These are phyloP conservation scores for Phalloptychus januarius DNA, from an alignment of 2,797 vertebrate genomes.

Conservation along the genomic window DNA sequence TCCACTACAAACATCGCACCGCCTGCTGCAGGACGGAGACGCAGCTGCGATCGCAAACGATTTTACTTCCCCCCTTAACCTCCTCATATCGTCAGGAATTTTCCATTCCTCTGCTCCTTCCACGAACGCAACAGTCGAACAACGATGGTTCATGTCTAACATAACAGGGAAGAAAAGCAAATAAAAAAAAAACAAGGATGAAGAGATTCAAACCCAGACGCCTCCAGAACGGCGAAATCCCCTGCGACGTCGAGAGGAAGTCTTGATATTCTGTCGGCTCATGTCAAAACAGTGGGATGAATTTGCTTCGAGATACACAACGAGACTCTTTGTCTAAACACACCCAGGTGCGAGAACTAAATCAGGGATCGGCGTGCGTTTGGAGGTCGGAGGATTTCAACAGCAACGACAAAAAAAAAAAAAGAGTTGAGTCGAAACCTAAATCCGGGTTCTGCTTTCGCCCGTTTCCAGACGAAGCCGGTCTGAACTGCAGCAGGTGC, in stretches of 20 bases:
- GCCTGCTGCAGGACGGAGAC: constrained; percentile 16
- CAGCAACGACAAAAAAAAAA: not conserved
- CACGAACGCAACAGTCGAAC: not conserved
- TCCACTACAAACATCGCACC: constrained; percentile 34
- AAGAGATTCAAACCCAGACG: not conserved
- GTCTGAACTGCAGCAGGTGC: not conserved
- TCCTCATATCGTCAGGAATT: not conserved
- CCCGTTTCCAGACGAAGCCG: not conserved
- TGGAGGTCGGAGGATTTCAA: not conserved
- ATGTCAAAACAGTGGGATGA: constrained; percentile 16
- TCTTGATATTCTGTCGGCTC: constrained; percentile 11
- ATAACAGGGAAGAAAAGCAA: too few relatives aligned
- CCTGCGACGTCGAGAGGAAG: constrained; percentile 1
- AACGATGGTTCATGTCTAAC: too few relatives aligned
- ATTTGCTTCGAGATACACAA: constrained; percentile 17
- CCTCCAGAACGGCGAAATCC: constrained; percentile 6
- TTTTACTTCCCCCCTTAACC: not conserved
- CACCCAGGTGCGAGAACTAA: constrained; percentile 2
- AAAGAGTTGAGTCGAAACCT: constrained; percentile 2
- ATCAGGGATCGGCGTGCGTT: constrained; percentile 5
- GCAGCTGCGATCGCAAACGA: constrained; percentile 32
- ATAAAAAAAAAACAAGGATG: not conserved
- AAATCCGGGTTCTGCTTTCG: not conserved
- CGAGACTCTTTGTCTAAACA: constrained; percentile 24
- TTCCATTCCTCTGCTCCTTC: constrained; percentile 7